Conservation (phyloP, 2,113 vertebrate genomes). For the Phoenicopterus ruber region DNA sequence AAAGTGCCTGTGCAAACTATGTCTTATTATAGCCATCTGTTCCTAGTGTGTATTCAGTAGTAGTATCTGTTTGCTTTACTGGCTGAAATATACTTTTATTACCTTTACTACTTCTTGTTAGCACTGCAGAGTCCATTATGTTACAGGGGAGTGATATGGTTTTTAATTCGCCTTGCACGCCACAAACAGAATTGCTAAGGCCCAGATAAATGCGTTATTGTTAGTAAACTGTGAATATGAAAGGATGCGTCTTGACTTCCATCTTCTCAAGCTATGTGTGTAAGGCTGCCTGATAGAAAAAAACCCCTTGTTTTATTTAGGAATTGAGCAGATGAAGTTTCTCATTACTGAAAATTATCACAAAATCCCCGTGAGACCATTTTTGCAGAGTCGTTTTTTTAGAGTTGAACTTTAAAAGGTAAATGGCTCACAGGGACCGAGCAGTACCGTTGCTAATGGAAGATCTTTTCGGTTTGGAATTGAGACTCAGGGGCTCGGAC, state of each 20-base stretch:
- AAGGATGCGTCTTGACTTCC: background rate
- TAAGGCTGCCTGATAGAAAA: background rate
- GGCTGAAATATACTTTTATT: conserved; percentile 28
- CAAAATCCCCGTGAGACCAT: background rate
- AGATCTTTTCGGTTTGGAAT: background rate
- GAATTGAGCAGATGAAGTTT: background rate
- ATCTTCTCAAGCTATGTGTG: background rate
- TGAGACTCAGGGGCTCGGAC: background rate
- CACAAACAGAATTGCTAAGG: background rate
- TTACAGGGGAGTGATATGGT: background rate
- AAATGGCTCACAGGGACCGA: background rate
- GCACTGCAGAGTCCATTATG: background rate
- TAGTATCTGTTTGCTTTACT: conserved; percentile 23
- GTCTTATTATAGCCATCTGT: background rate
- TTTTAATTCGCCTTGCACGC: background rate
- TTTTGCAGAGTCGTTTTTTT: background rate
- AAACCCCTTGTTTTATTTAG: background rate
- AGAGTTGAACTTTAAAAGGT: background rate
- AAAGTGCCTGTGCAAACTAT: background rate
- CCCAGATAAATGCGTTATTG: background rate
- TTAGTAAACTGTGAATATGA: background rate
- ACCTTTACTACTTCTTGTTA: conserved; percentile 25
- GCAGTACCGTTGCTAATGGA: background rate
- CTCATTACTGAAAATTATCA: background rate
- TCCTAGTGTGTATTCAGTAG: background rate